Percentiles rank a stretch among this genome's conserved stretches.
Evolutionary conservation across 2,113 vertebrate genomes (phyloP).

Genomic region (Pomatostomus ruficeps): DNA sequence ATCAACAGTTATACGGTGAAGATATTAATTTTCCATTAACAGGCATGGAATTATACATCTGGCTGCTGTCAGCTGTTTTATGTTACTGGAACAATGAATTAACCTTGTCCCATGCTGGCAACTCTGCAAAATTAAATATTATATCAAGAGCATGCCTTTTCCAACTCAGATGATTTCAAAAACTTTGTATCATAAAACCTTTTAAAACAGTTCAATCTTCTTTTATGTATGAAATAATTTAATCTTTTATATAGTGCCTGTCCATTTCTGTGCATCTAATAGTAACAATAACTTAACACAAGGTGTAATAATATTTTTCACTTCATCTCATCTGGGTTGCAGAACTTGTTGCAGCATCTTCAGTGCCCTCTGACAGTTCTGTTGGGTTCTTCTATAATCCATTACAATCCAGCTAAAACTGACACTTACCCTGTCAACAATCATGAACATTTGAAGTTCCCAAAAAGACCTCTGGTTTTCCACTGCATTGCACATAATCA

Average conservation of each 20-base stretch:
- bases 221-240: background rate
- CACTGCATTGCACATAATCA: background rate
- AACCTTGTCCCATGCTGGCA: background rate
- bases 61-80: background rate
- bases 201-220: background rate
- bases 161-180: background rate
- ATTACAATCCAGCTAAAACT: background rate
- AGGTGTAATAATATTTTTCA: background rate
- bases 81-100: slow-evolving; percentile 1
- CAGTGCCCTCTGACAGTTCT: background rate
- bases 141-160: background rate
- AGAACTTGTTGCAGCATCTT: background rate
- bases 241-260: background rate
- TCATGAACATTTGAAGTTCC: background rate
- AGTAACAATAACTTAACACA: background rate
- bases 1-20: background rate
- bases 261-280: background rate
- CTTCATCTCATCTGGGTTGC: background rate
- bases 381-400: background rate
- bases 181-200: slow-evolving; percentile 8
- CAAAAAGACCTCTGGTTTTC: background rate
- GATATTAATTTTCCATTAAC: slow-evolving; percentile 35
- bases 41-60: background rate
- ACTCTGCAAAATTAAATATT: background rate
- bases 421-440: background rate